Percentiles rank a stretch among this genome's conserved stretches.
phyloP scores from a whole-genome alignment of 2,113 vertebrate species.

The Bothrops jararaca region DNA sequence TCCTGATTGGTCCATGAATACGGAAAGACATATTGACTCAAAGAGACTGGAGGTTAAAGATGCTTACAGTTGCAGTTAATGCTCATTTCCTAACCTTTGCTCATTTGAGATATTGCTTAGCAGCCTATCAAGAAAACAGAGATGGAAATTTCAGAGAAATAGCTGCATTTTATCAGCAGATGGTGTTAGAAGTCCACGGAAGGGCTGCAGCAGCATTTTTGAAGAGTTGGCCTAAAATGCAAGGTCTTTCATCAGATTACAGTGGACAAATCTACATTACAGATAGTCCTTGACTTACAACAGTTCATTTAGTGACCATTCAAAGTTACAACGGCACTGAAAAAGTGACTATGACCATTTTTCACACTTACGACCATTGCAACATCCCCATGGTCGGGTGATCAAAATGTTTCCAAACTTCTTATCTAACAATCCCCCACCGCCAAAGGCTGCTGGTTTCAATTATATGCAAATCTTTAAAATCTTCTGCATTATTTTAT shows the following conservation, averaged over 20 bases:
- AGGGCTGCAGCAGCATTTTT: not conserved
- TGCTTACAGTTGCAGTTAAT: constrained; percentile 28
- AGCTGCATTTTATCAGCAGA: constrained; percentile 72
- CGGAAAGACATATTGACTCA: not conserved
- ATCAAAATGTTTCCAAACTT: not conserved
- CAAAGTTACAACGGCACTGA: not conserved
- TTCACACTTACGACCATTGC: not conserved
- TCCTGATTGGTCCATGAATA: constrained; percentile 36
- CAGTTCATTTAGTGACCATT: not conserved
- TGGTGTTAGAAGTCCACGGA: constrained; percentile 73
- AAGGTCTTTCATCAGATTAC: not conserved
- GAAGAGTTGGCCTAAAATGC: constrained; percentile 20
- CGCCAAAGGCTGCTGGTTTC: not conserved
- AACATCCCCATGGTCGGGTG: not conserved
- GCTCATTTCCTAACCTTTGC: constrained; percentile 1
- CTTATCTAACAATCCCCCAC: not conserved
- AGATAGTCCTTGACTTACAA: not conserved
- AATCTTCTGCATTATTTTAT: not conserved
- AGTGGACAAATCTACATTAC: not conserved
- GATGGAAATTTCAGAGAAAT: constrained; percentile 57
- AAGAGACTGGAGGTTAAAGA: constrained; percentile 20
- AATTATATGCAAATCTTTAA: not conserved
- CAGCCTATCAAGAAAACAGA: not conserved
- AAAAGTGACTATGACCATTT: not conserved
- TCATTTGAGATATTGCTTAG: constrained; percentile 36